phyloP scores from a whole-genome alignment of 2,888 invertebrate genomes.

The Blomia tropicalis region DNA sequence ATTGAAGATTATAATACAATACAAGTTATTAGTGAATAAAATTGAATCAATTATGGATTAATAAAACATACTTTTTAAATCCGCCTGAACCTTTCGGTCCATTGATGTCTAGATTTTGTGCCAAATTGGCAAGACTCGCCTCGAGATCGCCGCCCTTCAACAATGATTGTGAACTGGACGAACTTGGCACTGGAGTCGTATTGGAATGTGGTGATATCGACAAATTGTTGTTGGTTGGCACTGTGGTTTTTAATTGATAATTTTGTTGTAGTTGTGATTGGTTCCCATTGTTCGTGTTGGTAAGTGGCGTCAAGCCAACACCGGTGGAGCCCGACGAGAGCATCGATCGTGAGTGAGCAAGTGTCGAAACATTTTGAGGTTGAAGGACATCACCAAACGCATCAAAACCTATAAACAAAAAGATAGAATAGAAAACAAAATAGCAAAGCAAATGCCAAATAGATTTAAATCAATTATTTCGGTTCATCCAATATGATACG shows the following conservation, averaged over 20 bases:
- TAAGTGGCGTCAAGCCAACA: neutral
- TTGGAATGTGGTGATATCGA: neutral
- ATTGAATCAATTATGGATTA: neutral
- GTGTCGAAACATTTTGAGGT: constrained; percentile 22
- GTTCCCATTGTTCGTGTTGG: neutral
- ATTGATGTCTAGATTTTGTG: constrained; percentile 59
- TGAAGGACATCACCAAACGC: constrained; percentile 30
- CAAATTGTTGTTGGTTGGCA: constrained; percentile 10
- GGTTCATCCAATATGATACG: too few species aligned
- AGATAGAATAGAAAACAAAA: neutral
- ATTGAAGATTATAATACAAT: too few species aligned
- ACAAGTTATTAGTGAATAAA: too few species aligned
- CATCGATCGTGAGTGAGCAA: too few species aligned
- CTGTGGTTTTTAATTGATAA: neutral
- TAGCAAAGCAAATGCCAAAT: neutral
- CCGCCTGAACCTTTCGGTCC: constrained; percentile 26
- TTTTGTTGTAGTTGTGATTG: neutral
- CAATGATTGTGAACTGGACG: constrained; percentile 35
- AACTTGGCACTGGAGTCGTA: constrained; percentile 3
- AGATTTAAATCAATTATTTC: too few species aligned
- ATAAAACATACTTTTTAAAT: constrained; percentile 27
- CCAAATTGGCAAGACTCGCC: constrained; percentile 76
- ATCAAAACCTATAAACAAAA: constrained; percentile 27
- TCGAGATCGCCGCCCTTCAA: constrained; percentile 84
- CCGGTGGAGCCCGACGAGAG: too few species aligned